These are phyloP conservation scores for Galerucella calmariensis DNA, from an alignment of 2,888 invertebrate genomes.

Conservation along the genomic window DNA sequence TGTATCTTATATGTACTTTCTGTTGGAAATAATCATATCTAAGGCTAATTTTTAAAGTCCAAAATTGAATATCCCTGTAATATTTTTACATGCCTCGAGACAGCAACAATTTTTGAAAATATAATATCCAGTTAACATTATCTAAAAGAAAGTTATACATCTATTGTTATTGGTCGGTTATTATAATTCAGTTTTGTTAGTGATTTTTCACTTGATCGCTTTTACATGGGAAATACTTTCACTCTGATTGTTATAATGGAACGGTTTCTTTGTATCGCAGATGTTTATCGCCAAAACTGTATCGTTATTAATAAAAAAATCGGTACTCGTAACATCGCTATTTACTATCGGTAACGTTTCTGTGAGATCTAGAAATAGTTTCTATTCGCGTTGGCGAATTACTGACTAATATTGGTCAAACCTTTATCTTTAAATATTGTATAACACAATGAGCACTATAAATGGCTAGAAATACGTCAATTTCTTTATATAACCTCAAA, in stretches of 20 bases:
- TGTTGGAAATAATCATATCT: too few species aligned
- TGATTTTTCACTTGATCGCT: constrained; percentile 11
- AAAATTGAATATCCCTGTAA: neutral
- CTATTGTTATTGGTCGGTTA: constrained; percentile 13
- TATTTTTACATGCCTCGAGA: neutral
- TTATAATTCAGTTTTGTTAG: constrained; percentile 14
- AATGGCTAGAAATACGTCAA: too few species aligned
- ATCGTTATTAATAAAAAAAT: neutral
- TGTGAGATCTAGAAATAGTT: too few species aligned
- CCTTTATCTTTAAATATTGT: too few species aligned
- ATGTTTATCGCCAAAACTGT: constrained; percentile 15
- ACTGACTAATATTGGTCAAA: too few species aligned
- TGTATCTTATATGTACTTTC: too few species aligned
- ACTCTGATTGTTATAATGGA: constrained; percentile 5
- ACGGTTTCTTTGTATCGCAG: constrained; percentile 9
- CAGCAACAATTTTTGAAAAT: neutral
- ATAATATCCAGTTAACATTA: constrained; percentile 3
- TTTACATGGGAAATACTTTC: constrained; percentile 19
- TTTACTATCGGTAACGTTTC: too few species aligned
- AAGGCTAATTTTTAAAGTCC: neutral
- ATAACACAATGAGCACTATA: too few species aligned
- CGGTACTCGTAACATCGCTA: too few species aligned
- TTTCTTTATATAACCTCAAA: too few species aligned
- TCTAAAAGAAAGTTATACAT: constrained; percentile 14
- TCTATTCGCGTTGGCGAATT: too few species aligned